Base-by-base conservation (phyloP, 2,888 invertebrate genomes). In the Balanococcus diminutus region DNA sequence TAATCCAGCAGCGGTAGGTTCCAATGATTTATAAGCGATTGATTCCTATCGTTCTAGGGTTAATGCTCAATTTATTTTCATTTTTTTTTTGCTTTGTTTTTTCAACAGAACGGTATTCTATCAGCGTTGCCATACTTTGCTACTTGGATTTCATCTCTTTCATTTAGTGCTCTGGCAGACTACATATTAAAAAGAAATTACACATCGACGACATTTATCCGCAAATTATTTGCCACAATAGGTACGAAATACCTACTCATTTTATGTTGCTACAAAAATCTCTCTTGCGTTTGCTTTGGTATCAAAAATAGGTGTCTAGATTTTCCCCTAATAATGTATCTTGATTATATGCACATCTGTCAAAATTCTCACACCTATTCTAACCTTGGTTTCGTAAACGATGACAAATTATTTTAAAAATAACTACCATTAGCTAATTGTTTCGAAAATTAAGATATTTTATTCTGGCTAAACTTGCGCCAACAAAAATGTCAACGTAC, bases 121-220 rank as follows among this genome's bases (percentile, higher is more conserved):
- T 93, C 93, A 0, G 92, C 94, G 0, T 88, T 94, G 16, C 94
- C 94, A 0, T 94, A 93, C 88, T 89, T 93, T 1, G 91, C 92
- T 0, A 94, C 94, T 93, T 94, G 93, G 93, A 88, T 93, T 19
- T 91, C 93, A 0, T 92, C 93, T 0, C 92, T 94, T 89, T 88
- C 90, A 87, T 93, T 93, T 31, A 94, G 94, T 1, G 92, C 92
- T 87, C 75, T 94, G 0, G 94, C 94, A 82, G 95, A 96, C 89
- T 93, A 92, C 90, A 90, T 94, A 87, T 92, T 94, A 25, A 92
- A 92, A 86, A 91, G 90, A 82, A 91, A 91, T 56, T 91, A 92
- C 88, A 90, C 94, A 89, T 91, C 90, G 0, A 91, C 93, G 2
- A 91, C 92, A 0, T 91, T 89, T 87, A 92, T 93, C 0, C 91